These are phyloP conservation scores for Linnaemya vulpina DNA, from an alignment of 2,888 invertebrate genomes.

Conservation along the genomic window DNA sequence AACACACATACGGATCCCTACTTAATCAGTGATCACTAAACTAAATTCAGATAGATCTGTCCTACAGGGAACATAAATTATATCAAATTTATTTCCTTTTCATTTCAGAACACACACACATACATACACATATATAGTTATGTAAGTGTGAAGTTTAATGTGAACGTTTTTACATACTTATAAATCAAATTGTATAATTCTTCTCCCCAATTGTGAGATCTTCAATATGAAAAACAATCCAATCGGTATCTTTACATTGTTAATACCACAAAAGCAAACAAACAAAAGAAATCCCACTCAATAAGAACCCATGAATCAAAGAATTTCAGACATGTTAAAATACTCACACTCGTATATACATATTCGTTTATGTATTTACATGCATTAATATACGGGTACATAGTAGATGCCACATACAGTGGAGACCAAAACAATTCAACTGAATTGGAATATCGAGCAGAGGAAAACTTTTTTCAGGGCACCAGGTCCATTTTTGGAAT, in stretches of 20 bases:
- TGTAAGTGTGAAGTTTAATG: conserved; percentile 22
- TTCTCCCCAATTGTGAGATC: conserved; percentile 43
- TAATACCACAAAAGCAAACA: conserved; percentile 37
- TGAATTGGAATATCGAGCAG: neutral
- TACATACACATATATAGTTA: neutral
- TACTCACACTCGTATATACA: conserved; percentile 9
- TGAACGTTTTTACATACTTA: conserved; percentile 6
- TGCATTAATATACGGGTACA: neutral
- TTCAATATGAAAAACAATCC: conserved; percentile 41
- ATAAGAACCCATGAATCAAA: conserved; percentile 62
- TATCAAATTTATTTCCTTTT: conserved; percentile 52
- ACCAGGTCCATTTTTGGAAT: too few relatives aligned
- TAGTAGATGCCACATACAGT: conserved; percentile 4
- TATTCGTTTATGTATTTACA: too few relatives aligned
- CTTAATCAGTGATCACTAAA: neutral
- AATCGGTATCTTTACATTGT: conserved; percentile 43
- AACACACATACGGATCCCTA: too few relatives aligned
- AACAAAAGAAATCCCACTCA: conserved; percentile 54
- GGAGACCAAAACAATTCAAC: neutral
- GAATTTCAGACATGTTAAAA: conserved; percentile 52
- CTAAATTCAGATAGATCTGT: neutral
- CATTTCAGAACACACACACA: conserved; percentile 7
- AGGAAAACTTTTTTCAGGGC: neutral
- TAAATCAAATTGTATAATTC: conserved; percentile 46
- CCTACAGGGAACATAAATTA: conserved; percentile 19